A percentile compares a stretch with the other conserved stretches of the same genome.
phyloP scores from a whole-genome alignment of 2,888 invertebrate genomes.

The Cephalotes varians region DNA sequence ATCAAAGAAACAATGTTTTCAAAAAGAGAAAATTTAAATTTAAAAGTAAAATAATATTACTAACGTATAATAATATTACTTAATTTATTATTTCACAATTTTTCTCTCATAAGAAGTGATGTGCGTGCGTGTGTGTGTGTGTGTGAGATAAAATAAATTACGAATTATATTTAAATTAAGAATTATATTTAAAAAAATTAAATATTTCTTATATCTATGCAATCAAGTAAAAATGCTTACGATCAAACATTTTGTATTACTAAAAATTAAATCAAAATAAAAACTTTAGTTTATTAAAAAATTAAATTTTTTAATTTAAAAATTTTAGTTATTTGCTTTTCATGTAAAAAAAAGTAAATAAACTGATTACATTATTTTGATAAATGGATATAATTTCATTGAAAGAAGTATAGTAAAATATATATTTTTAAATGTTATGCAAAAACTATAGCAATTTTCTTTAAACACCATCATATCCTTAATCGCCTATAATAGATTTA shows the following conservation, averaged over 20 bases:
- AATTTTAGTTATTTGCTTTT: neutral
- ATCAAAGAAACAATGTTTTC: too few relatives aligned
- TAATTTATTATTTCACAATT: neutral
- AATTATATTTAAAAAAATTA: too few relatives aligned
- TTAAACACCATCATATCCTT: neutral
- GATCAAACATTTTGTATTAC: neutral
- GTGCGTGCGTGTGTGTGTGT: too few relatives aligned
- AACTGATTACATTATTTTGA: neutral
- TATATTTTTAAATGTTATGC: neutral
- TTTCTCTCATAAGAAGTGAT: constrained; percentile 2
- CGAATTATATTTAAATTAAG: too few relatives aligned
- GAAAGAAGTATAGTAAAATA: constrained; percentile 12
- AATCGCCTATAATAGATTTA: neutral
- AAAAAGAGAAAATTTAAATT: too few relatives aligned
- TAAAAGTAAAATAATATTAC: too few relatives aligned
- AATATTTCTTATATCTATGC: neutral
- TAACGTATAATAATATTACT: neutral
- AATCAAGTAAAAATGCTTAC: neutral
- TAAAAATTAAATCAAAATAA: neutral
- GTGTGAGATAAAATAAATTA: too few relatives aligned
- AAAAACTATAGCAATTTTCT: constrained; percentile 2
- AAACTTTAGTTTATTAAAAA: neutral
- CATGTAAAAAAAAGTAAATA: neutral
- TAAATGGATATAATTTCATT: neutral
- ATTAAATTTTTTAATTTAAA: neutral